Base-by-base conservation (phyloP, 2,113 vertebrate genomes). In the Lagopus leucura region DNA sequence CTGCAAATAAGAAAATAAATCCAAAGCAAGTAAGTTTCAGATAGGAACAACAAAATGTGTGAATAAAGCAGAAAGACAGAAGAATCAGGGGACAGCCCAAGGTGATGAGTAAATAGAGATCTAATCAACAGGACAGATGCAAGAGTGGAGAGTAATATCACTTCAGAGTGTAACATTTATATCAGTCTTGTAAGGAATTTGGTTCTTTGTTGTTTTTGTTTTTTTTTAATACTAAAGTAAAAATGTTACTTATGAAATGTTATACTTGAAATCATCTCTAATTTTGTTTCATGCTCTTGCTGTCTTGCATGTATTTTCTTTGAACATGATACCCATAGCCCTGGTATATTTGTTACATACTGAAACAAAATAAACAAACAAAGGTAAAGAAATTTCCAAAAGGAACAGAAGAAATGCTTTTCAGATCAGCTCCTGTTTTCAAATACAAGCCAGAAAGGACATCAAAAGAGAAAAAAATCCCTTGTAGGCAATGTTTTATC, bases 381-480 rank as follows among this genome's bases (percentile, higher is more conserved):
- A 94, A 94, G 63, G 70, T 94, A 94, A 94, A 86, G 52, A 89
- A 88, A 94, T 90, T 89, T 94, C 82, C 88, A 93, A 69, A 92
- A 65, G 66, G 88, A 96, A 82, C 65, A 74, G 69, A 40, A 95
- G 64, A 94, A 92, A 67, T 28, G 38, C 71, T 94, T 93, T 95
- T 95, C 79, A 90, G 24, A 92, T 91, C 87, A 93, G 87, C 55
- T 93, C 86, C 45, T 90, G 15, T 93, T 93, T 96, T 92, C 92
- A 95, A 74, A 93, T 90, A 91, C 34, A 85, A 90, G 45, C 25
- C 77, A 90, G 82, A 92, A 95, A 96, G 70, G 66, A 95, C 80
- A 95, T 96, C 94, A 96, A 96, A 95, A 86, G 83, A 92, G 27
- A 38, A 83, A 83, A 94, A 83, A 70, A 45, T 20, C 69, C 92